Evolutionary conservation across 2,113 vertebrate genomes (phyloP), one percentile per base, ranked within the genome.

Genomic region (Oceanites oceanicus): DNA sequence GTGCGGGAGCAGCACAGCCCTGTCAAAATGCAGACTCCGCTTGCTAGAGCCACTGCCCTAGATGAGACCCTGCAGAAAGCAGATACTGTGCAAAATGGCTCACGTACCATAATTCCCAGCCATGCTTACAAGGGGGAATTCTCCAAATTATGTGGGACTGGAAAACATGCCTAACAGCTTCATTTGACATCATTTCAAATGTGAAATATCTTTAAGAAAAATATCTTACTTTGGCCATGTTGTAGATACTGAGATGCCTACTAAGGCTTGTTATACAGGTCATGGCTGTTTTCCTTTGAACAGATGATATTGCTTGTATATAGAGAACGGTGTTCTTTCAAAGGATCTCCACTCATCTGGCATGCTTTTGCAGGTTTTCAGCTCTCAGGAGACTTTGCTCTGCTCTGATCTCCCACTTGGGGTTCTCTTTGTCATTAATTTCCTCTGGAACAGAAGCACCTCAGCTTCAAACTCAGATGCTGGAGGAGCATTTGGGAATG

Each of bases 161-260:
- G 32, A 45, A 74, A 77, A 23, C 36, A 13, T 20, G 36, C 40
- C 44, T 68, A 42, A 63, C 14, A 84, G 40, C 50, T 92, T 76
- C 40, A 26, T 49, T n/a, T 86, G 56, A n/a, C 36, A 11, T 45
- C 0, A 44, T 76, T 93, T 83, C 32, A 73, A 81, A 62, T 7
- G 6, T 63, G 38, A 80, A 86, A 27, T 83, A 21, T 40, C 8
- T 38, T 71, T 47, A 91, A 77, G 63, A 63, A 76, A 88, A 73
- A 38, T 74, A 11, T 42, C 0, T 0, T 58, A 38, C 2, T 13
- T 42, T 52, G 72, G 13, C 55, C 8, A 0, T 9, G 3, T 45
- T 8, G 8, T 59, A 71, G 68, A 84, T 38, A 67, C 50, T 50
- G 83, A 97, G 55, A 26, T 73, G 59, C 16, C 53, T 59, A 12